phyloP scores from a whole-genome alignment of 1,140 invertebrate species.

The Frieseomelitta varia region DNA sequence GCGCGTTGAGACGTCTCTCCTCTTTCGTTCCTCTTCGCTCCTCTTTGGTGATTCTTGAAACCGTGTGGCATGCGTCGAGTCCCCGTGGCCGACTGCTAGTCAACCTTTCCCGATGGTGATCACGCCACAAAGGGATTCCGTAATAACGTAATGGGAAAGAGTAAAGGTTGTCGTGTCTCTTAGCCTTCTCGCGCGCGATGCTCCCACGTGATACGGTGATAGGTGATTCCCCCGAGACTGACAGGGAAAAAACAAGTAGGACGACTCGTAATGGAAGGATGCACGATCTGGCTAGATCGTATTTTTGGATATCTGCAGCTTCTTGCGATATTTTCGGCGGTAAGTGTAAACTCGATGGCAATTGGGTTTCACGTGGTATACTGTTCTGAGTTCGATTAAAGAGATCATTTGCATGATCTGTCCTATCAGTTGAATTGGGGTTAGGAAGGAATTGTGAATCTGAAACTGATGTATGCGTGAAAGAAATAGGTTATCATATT shows the following conservation, averaged over 20 bases:
- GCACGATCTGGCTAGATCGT: background rate
- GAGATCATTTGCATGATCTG: too few relatives aligned
- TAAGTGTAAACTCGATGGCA: background rate
- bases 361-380: conserved; percentile 41
- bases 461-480: background rate
- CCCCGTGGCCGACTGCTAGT: background rate
- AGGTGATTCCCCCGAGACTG: background rate
- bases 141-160: conserved; percentile 52
- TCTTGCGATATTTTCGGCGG: background rate
- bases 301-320: conserved; percentile 24
- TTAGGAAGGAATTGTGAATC: too few relatives aligned
- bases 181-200: background rate
- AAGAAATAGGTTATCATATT: too few relatives aligned
- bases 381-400: too few relatives aligned
- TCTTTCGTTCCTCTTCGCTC: background rate
- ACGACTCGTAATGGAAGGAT: background rate
- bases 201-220: background rate
- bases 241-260: conserved; percentile 1
- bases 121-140: conserved; percentile 34
- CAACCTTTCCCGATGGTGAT: conserved; percentile 26
- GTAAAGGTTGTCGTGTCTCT: conserved; percentile 32
- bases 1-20: conserved; percentile 3
- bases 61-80: background rate
- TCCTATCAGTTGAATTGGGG: background rate
- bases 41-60: background rate